Base-by-base conservation (phyloP, 2,113 vertebrate genomes). In the Martes martes region DNA sequence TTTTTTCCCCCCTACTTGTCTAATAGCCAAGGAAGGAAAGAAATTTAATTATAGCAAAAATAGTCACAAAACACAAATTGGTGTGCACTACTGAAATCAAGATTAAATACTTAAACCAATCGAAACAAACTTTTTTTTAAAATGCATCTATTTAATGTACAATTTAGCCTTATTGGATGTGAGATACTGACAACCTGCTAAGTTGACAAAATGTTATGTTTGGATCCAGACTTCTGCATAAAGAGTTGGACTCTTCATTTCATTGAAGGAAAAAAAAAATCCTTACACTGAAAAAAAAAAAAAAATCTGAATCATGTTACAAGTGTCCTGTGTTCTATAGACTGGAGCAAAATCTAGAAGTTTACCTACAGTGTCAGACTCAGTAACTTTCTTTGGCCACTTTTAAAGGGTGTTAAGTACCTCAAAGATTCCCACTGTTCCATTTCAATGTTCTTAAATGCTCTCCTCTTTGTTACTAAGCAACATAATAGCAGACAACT, bases 1-100 rank as follows among this genome's bases (percentile, higher is more conserved):
- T 61, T 61, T 28, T 26, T 14, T 14, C 0, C 11, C 39, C 39
- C 4, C 47, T 67, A 69, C 31, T 81, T 96, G 42, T 69, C 33
- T 92, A 87, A 42, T 85, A 94, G 79, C 7, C 82, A 86, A 91
- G 42, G 6, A 78, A 83, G 88, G 73, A 8, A 83, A 33, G 5
- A 11, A 78, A 91, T 15, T 80, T 7, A 33, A 83, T 91, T 74
- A 74, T 4, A 69, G 31, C 5, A 91, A 88, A 80, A 81, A 81
- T 18, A 74, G 7, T 73, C 91, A 45, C 39, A 95, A 94, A 83
- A 63, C 45, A 95, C 23, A 95, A n/a, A 89, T 89, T 91, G 31
- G 18, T 69, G 21, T 57, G 15, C 36, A 85, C 23, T 69, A 39
- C 36, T 84, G 45, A 83, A 86, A 67, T 91, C 45, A 86, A 89